Base-by-base conservation (phyloP, 2,888 invertebrate species). In the Gari tellinella region DNA sequence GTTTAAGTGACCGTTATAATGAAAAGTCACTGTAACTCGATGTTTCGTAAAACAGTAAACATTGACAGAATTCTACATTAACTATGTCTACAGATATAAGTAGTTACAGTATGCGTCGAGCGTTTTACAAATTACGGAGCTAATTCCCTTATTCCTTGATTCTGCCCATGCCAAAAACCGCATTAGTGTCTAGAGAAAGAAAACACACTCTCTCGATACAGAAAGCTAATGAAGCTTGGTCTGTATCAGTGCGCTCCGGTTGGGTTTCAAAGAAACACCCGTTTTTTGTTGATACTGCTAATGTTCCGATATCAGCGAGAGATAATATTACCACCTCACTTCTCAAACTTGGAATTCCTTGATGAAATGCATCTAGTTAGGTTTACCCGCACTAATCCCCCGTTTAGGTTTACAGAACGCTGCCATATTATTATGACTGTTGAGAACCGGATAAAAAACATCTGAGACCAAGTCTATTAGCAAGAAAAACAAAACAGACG, bases 231-330 rank as follows among this genome's bases (percentile, higher is more conserved):
- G 70, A 64, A 31, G 60, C 60, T 19, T 31, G 31, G 17, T 23
- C 43, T 48, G 53, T 64, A 70, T 70, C 70, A 60, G 45, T 64
- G 53, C 60, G 53, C 60, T 25, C 46, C 41, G 64, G 64, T 70
- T 70, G 52, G 40, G 70, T 70, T 70, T 63, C 70, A 70, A 60
- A 53, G 60, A 67, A 55, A 40, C 64, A 64, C 60, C 64, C 58
- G 31, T 25, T 31, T 15, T 37, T 41, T 70, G 70, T 70, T 70
- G 63, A 64, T 60, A 46, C 37, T 48, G 48, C 64, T 70, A 64
- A 70, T 60, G 64, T 70, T 46, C 64, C 46, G 46, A 52, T 58
- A 58, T 60, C 53, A 53, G 57, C 53, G 31, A 17, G 19, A 38
- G 45, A 58, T 70, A 41, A 17, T 14, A 26, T 64, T 64, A 52